Base-by-base conservation (phyloP, 1,140 invertebrate genomes). In the Drosophila watanabei region DNA sequence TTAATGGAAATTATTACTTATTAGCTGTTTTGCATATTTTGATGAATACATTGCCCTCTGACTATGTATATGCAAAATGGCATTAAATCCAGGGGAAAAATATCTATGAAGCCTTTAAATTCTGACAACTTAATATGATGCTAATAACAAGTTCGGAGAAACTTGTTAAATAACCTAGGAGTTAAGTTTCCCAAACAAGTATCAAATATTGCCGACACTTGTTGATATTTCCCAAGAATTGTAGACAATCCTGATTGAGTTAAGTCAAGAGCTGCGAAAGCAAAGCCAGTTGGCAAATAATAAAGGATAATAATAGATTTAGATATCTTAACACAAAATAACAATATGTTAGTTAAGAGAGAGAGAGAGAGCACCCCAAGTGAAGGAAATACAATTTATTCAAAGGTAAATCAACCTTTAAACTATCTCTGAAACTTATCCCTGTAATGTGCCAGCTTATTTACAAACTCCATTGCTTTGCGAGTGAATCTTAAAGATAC, bases 1-100 rank as follows among this genome's bases (percentile, higher is more conserved):
- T 79, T 79, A 79, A 73, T 64, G 66, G 59, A 79, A 79, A 79
- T 79, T 79, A 79, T 65, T 59, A 79, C 54, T 59, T 79, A 70
- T 79, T 72, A 71, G 66, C 51, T 79, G 39, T 37, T 79, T 79
- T 51, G 76, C 77, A 79, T 79, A 79, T 79, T 72, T 71, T 54
- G 62, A 63, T 75, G 52, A 46, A 64, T 33, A 33, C 16, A 16
- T 11, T n/a, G 5, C 51, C 13, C 49, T 52, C 30, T 9, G 18
- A 20, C n/a, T 39, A 37, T 37, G 35, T 16, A 37, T 37, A 13
- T 6, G 30, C 6, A 14, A 35, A 56, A 16, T 37, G 18, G 0
- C 18, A 5, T 56, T 39, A 24, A 37, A 39, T 39, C 14, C 11
- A 37, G 1, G 33, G 14, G 5, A 16, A 10, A 37, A 28, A 16